Base-by-base conservation (phyloP, 35 echinoderm and acorn worm species). In the Eucidaris tribuloides region DNA sequence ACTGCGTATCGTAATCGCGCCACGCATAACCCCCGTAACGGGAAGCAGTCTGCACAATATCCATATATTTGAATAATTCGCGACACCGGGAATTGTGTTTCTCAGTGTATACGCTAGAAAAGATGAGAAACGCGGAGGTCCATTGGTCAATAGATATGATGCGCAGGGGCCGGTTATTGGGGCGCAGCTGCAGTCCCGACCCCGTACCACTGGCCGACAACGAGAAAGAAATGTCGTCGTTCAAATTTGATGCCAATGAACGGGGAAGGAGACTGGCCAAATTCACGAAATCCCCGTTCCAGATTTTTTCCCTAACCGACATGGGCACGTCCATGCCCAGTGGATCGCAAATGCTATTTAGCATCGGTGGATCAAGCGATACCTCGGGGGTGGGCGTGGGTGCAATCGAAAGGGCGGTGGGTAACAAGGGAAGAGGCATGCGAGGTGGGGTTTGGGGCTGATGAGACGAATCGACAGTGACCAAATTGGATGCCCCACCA, bases 91-190 rank as follows among this genome's bases (percentile, higher is more conserved):
- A 27, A 15, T 27, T 58, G 42, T 70, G 81, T 13, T 60, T 58
- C 19, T 49, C 62, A 2, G 40, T 9, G 29, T 27, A 84, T 0
- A 84, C 50, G 0, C 42, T 25, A 9, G 63, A 49, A 71, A 84
- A 71, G 2, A 70, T 33, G 36, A 66, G 61, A 71, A 84, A 84
- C 13, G 62, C 82, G 18, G 25, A 22, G 28, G 82, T 70, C 82
- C 59, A 84, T 25, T 49, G 19, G 18, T 84, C 82, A 1, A 84
- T 46, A 5, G 81, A 64, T 1, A 38, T 5, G 23, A 83, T 45
- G 5, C 43, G 17, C 4, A 20, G 20, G 13, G 55, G 15, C 13
- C 25, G 18, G 15, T 39, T 3, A 24, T 79, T 39, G 27, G 45
- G 76, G 2, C 43, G 35, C 0, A 79, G 19, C 18, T 79, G 76